A percentile compares a stretch with the other conserved stretches of the same genome.
These are phyloP conservation scores for Microtus oregoni DNA, from an alignment of 2,113 vertebrate genomes.

Conservation along the genomic window DNA sequence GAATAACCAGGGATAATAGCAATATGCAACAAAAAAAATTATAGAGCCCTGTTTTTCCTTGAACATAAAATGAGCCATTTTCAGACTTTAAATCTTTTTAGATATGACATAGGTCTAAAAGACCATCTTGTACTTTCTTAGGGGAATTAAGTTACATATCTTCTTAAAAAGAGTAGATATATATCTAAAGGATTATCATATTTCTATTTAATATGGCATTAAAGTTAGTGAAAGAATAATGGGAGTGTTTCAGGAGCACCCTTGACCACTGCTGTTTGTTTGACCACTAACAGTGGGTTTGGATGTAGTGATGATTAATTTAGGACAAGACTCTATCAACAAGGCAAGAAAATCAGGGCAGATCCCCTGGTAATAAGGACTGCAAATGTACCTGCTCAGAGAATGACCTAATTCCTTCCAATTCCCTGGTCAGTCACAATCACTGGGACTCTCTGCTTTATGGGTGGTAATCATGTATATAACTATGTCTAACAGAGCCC, in stretches of 20 bases:
- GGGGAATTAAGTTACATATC: neutral
- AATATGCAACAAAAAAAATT: no score
- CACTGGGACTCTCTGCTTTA: neutral
- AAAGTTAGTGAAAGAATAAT: neutral
- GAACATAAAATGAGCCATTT: no score
- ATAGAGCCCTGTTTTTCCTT: no score
- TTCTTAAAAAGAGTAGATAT: neutral
- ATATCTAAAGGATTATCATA: neutral
- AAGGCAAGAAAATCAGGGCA: conserved; percentile 60
- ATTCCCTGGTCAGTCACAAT: neutral
- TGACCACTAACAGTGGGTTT: neutral
- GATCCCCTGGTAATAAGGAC: conserved; percentile 60
- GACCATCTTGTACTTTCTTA: no score
- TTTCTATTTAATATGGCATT: neutral
- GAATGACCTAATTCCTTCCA: conserved; percentile 49
- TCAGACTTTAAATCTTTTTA: no score
- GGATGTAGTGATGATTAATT: conserved; percentile 30
- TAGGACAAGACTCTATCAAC: conserved; percentile 50
- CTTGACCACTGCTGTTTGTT: neutral
- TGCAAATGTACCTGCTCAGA: conserved; percentile 20
- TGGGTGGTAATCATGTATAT: neutral
- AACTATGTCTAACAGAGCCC: neutral
- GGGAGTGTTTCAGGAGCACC: neutral
- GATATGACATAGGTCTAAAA: no score
- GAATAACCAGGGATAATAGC: no score